Percentiles rank a stretch among this genome's conserved stretches.
Conservation (phyloP, 2,113 vertebrate genomes). For the Corythornis vintsioides region DNA sequence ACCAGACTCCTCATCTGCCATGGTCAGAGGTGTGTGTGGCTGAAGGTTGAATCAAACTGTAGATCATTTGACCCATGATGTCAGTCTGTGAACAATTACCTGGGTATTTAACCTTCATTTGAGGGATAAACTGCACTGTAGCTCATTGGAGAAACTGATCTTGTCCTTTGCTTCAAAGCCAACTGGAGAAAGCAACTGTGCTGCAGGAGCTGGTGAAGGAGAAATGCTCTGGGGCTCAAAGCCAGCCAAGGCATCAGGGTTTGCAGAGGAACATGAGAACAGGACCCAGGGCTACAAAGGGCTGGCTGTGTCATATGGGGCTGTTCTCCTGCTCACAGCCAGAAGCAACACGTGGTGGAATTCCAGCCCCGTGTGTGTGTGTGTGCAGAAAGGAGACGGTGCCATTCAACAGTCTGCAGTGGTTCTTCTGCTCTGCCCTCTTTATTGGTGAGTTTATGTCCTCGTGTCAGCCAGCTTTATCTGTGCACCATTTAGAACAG, state of each 20-base stretch:
- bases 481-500: rapidly evolving
- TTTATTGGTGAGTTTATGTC: background rate
- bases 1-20: background rate
- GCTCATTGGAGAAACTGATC: background rate
- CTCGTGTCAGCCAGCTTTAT: background rate
- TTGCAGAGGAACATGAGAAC: background rate
- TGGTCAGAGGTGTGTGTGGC: background rate
- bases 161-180: background rate
- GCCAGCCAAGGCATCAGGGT: background rate
- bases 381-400: background rate
- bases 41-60: background rate
- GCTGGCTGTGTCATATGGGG: background rate
- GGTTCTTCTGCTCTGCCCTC: background rate
- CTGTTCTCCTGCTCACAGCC: background rate
- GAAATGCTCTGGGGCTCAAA: background rate
- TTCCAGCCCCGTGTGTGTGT: background rate
- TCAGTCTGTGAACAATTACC: background rate
- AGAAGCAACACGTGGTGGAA: background rate
- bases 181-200: background rate
- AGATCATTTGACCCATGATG: background rate
- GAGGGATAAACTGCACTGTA: background rate
- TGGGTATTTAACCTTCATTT: background rate
- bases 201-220: background rate
- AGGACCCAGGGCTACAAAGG: background rate
- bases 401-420: background rate